Conservation (phyloP, 2,888 invertebrate species). For the Tethea ocularis region DNA sequence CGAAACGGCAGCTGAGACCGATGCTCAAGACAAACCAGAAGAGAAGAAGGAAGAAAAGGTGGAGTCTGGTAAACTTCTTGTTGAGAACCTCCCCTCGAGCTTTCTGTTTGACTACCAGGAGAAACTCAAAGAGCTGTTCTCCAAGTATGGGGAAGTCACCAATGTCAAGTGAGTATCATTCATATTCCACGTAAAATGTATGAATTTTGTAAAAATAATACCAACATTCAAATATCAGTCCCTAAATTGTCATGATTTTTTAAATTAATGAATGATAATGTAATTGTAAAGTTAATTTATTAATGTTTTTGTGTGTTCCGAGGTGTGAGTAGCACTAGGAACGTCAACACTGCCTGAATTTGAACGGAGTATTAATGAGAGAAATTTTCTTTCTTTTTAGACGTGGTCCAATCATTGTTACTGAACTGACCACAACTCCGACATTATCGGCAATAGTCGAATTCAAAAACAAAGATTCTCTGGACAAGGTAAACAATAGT, state of each 20-base stretch:
- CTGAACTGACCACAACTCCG: slow-evolving; percentile 83
- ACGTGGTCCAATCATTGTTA: slow-evolving; percentile 84
- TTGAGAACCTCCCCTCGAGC: slow-evolving; percentile 76
- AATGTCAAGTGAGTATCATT: slow-evolving; percentile 68
- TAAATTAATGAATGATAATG: slow-evolving; percentile 21
- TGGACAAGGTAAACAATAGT: slow-evolving; percentile 82
- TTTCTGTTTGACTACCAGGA: slow-evolving; percentile 80
- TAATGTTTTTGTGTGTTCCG: slow-evolving; percentile 47
- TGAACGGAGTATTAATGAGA: slow-evolving; percentile 75
- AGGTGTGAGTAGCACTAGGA: slow-evolving; percentile 61
- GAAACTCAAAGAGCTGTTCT: slow-evolving; percentile 78
- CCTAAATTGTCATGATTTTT: slow-evolving; percentile 47
- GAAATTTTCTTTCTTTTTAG: slow-evolving; percentile 82
- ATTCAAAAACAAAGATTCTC: slow-evolving; percentile 84
- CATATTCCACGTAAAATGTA: neutral
- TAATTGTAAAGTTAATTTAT: slow-evolving; percentile 19
- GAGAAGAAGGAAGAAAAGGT: slow-evolving; percentile 73
- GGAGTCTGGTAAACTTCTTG: slow-evolving; percentile 78
- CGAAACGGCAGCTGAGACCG: slow-evolving; percentile 47
- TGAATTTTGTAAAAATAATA: neutral
- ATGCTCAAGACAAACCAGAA: slow-evolving; percentile 53
- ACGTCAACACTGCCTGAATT: slow-evolving; percentile 41
- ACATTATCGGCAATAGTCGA: slow-evolving; percentile 84
- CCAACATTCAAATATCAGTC: slow-evolving; percentile 83
- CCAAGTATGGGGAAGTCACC: slow-evolving; percentile 73